phyloP scores from a whole-genome alignment of 2,888 invertebrate species.

The Aspidiotus rigidus region DNA sequence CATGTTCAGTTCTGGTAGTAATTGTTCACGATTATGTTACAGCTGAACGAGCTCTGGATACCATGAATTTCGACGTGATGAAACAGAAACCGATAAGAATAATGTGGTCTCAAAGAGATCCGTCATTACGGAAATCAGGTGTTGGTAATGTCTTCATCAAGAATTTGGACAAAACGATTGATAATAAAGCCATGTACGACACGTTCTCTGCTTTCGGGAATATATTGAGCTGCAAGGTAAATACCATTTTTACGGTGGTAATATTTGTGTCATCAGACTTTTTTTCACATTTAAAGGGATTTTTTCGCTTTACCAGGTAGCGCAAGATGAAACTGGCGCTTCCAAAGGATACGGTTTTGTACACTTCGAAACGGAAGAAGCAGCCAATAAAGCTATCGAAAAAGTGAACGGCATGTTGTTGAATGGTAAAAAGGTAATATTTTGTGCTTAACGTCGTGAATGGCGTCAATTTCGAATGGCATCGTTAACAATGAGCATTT shows the following conservation, averaged over 20 bases:
- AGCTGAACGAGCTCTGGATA: conserved; percentile 98
- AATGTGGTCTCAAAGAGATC: conserved; percentile 99
- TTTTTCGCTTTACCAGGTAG: conserved; percentile 46
- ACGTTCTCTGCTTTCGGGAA: conserved; percentile 99
- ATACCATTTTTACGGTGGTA: neutral
- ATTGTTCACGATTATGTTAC: conserved; percentile 38
- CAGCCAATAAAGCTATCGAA: conserved; percentile 93
- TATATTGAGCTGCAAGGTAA: conserved; percentile 91
- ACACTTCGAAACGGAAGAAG: conserved; percentile 97
- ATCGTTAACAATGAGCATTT: too few relatives aligned
- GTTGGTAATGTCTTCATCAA: conserved; percentile 99
- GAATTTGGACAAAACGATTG: conserved; percentile 94
- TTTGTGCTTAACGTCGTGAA: neutral
- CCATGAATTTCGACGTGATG: conserved; percentile 98
- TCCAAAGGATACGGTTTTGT: conserved; percentile 98
- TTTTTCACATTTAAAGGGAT: neutral
- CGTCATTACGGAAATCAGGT: conserved; percentile 93
- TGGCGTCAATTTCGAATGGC: too few relatives aligned
- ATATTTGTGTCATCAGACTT: neutral
- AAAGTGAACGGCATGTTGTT: conserved; percentile 99
- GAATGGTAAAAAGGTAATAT: conserved; percentile 81
- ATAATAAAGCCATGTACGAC: conserved; percentile 99
- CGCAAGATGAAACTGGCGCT: conserved; percentile 86
- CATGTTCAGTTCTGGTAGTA: too few relatives aligned
- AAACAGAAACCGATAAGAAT: conserved; percentile 96